phyloP scores from a whole-genome alignment of 2,797 vertebrate genomes.

The Borostomias antarcticus region DNA sequence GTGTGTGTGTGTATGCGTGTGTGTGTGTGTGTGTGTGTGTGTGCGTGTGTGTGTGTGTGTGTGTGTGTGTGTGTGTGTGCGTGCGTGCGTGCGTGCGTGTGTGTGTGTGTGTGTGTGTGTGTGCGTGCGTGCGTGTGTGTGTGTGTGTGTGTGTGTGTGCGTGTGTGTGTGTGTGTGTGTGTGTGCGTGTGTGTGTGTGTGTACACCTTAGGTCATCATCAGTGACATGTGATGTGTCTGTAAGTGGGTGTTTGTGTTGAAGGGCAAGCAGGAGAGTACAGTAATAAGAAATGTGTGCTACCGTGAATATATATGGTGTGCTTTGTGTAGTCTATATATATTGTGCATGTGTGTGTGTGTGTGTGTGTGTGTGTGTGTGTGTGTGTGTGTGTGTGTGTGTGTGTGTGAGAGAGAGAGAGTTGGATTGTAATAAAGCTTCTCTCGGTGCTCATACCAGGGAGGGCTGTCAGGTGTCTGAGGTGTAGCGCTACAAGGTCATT shows the following conservation, averaged over 20 bases:
- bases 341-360: not conserved
- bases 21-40: conserved; percentile 30
- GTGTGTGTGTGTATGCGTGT: conserved; percentile 28
- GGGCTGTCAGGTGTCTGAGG: conserved; percentile 38
- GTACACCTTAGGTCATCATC: conserved; percentile 15
- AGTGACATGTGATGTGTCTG: conserved; percentile 18
- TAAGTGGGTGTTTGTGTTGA: conserved; percentile 60
- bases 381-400: conserved; percentile 27
- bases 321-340: conserved; percentile 1
- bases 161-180: conserved; percentile 21
- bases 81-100: no score
- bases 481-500: conserved; percentile 38
- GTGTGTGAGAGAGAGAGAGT: conserved; percentile 23
- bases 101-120: conserved; percentile 16
- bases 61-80: conserved; percentile 32
- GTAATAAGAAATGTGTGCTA: not conserved
- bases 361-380: conserved; percentile 13
- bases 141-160: conserved; percentile 29
- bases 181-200: conserved; percentile 30
- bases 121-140: conserved; percentile 33
- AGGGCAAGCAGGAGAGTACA: conserved; percentile 36
- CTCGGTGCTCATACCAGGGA: conserved; percentile 51
- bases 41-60: conserved; percentile 17
- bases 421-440: conserved; percentile 54
- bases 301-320: conserved; percentile 5